Evolutionary conservation across 1,140 invertebrate genomes (phyloP), one percentile per base, ranked within the genome.

Genomic region (Dolichoris vasculosae): DNA sequence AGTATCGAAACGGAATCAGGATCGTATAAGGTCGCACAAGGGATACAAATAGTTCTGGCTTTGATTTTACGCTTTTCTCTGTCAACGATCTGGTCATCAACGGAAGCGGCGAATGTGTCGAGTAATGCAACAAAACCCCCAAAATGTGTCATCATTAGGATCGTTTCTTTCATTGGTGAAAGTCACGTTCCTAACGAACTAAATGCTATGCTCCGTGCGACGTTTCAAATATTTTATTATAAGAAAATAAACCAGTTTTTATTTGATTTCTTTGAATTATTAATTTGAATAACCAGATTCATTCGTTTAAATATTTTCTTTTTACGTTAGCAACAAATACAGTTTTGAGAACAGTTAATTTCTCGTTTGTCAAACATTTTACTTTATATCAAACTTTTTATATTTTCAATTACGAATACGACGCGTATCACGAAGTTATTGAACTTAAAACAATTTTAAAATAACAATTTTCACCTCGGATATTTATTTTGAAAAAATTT

Each of bases 61-160:
- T 43, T 40, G 17, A 26, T 43, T 26, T 43, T 23, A 43, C 38
- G 67, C 38, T 73, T 73, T 73, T 73, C 20, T 73, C 69, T 43
- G 2, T 1, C 69, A 73, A 73, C 23, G n/a, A 43, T 26, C 15
- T 73, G 38, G 9, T 11, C 38, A 23, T 73, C 26, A 43, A 40
- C 35, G 69, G 30, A 77, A 77, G 63, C 30, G 30, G 26, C 32
- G 38, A 83, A 83, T 76, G 23, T 64, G 71, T 71, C 82, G 55
- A 76, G 55, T 75, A 83, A 83, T 46, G 69, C 23, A 64, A 15
- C 51, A 3, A 83, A 46, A 3, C 20, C 51, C 38, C 2, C 71
- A 0, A 59, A 23, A 64, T 75, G 40, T 63, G 38, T 64, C 82
- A 32, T 83, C 82, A 76, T 83, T 76, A 75, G 26, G 13, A 73